Evolutionary conservation across 1,140 invertebrate species (phyloP).

Genomic region (Muscidifurax raptorellus): DNA sequence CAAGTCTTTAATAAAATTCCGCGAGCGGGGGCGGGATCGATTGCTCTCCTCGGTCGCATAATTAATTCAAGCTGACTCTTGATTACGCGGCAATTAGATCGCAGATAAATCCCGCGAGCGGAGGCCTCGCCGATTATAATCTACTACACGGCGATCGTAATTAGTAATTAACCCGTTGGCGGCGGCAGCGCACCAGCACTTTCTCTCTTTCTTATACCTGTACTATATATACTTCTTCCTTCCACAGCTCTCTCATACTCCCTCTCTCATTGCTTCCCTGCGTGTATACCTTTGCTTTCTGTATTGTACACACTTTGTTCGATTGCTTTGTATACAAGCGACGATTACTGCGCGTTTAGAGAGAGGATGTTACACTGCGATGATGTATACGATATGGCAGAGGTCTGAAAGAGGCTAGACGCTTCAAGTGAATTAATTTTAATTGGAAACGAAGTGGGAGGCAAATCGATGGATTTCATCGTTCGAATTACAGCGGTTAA

Average conservation of each 20-base stretch:
- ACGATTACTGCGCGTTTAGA: neutral
- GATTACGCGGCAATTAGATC: constrained; percentile 51
- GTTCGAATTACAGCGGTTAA: constrained; percentile 11
- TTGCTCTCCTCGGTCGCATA: constrained; percentile 25
- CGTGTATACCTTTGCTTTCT: neutral
- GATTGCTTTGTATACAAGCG: neutral
- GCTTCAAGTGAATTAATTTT: constrained; percentile 24
- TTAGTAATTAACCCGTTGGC: constrained; percentile 46
- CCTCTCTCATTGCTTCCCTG: neutral
- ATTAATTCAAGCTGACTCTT: constrained; percentile 51
- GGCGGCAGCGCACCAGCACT: neutral
- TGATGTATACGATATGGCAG: neutral
- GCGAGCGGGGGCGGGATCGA: neutral
- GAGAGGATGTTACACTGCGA: neutral
- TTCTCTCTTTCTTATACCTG: constrained; percentile 22
- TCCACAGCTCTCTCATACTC: neutral
- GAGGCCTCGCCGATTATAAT: constrained; percentile 31
- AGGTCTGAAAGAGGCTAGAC: neutral
- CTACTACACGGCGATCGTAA: constrained; percentile 47
- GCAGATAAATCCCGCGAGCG: constrained; percentile 44
- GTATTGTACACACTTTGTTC: neutral
- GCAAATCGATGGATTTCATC: constrained; percentile 7
- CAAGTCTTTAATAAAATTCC: neutral
- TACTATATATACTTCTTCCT: neutral
- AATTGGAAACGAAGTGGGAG: neutral